phyloP scores from a whole-genome alignment of 1,140 invertebrate species.

The Branchinecta lindahli region DNA sequence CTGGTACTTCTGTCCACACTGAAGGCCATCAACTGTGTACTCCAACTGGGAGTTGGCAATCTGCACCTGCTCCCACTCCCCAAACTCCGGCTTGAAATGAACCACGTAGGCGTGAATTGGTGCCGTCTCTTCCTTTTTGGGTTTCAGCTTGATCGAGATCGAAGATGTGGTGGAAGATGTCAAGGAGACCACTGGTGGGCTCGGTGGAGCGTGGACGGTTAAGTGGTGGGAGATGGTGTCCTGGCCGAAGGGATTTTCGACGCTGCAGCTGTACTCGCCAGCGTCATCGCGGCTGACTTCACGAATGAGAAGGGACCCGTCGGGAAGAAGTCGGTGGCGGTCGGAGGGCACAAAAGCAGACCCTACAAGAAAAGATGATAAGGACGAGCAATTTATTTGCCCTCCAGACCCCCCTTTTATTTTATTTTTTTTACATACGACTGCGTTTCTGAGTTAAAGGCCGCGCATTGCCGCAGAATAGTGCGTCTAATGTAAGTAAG shows the following conservation, averaged over 20 bases:
- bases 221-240: constrained; percentile 79
- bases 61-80: constrained; percentile 75
- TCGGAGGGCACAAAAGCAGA: constrained; percentile 49
- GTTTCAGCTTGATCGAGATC: constrained; percentile 59
- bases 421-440: constrained; percentile 11
- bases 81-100: constrained; percentile 80
- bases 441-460: constrained; percentile 5
- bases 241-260: constrained; percentile 79
- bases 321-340: constrained; percentile 60
- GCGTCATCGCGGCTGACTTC: constrained; percentile 74
- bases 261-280: constrained; percentile 72
- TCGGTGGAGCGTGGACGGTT: constrained; percentile 67
- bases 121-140: constrained; percentile 52
- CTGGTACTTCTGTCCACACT: constrained; percentile 80
- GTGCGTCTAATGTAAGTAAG: not conserved
- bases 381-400: constrained; percentile 27
- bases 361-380: constrained; percentile 29
- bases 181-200: constrained; percentile 59
- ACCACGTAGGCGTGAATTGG: constrained; percentile 73
- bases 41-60: constrained; percentile 54
- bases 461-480: not conserved
- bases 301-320: constrained; percentile 77
- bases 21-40: constrained; percentile 66
- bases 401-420: constrained; percentile 9
- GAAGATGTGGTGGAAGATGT: constrained; percentile 67